Evolutionary conservation across 2,113 vertebrate genomes (phyloP).

Genomic region (Brachionichthys hirsutus): DNA sequence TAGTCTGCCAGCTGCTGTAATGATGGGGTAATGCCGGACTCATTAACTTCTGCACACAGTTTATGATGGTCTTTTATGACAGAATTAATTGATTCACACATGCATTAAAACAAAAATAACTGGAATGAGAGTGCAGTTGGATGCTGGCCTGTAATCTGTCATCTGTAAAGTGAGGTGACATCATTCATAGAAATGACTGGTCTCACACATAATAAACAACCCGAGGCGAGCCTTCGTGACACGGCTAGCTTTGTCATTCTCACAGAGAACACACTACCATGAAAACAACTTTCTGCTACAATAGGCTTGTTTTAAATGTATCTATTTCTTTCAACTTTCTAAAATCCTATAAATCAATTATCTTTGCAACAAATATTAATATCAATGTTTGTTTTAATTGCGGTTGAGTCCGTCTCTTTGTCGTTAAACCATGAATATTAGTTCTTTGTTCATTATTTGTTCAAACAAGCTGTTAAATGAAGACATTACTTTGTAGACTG

Average conservation of each 20-base stretch:
- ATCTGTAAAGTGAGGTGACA: slow-evolving; percentile 61
- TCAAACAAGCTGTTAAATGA: slow-evolving; percentile 31
- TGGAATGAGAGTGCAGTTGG: slow-evolving; percentile 89
- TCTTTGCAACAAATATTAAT: no score
- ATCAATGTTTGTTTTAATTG: no score
- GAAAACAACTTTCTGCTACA: no score
- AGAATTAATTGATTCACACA: slow-evolving; percentile 98
- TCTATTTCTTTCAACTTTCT: no score
- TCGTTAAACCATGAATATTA: no score
- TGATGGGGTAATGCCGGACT: slow-evolving; percentile 97
- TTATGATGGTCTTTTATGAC: slow-evolving; percentile 95
- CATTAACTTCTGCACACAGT: slow-evolving; percentile 98
- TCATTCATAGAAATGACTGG: slow-evolving; percentile 50
- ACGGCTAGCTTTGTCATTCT: no score
- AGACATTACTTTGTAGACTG: slow-evolving; percentile 7
- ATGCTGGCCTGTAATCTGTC: slow-evolving; percentile 85
- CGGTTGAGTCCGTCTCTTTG: no score
- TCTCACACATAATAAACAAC: slow-evolving; percentile 48
- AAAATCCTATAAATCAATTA: no score
- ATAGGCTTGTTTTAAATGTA: no score
- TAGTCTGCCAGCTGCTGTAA: slow-evolving; percentile 96
- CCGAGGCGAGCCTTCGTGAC: slow-evolving; percentile 7
- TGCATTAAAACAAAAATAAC: slow-evolving; percentile 99
- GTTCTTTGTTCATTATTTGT: not conserved
- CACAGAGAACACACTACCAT: no score